These are phyloP conservation scores for Pachyramphus minor DNA, from an alignment of 2,113 vertebrate species.

Conservation along the genomic window DNA sequence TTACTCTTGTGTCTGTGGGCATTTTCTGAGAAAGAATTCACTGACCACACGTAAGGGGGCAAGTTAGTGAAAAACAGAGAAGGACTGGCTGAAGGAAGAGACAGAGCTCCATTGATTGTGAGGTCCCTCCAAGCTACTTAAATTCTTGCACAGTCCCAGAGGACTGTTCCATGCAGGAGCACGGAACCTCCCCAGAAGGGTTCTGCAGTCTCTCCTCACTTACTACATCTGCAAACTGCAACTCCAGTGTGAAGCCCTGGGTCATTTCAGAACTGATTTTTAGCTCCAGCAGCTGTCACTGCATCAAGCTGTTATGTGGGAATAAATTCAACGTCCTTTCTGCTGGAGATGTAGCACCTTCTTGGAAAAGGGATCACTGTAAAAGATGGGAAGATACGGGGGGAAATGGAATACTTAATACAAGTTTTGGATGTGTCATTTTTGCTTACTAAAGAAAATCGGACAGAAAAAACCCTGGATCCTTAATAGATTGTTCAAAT, in stretches of 20 bases:
- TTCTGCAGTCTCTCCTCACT: background rate
- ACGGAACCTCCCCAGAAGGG: background rate
- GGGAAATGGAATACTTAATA: background rate
- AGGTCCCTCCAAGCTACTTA: background rate
- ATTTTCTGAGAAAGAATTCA: background rate
- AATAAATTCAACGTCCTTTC: background rate
- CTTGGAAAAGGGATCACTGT: background rate
- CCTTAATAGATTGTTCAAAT: conserved; percentile 51
- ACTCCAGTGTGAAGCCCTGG: background rate
- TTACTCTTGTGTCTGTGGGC: background rate
- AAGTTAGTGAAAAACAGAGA: background rate
- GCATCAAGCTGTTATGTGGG: background rate
- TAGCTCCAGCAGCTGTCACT: background rate
- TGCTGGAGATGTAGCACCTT: background rate
- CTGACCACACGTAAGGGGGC: too few relatives aligned
- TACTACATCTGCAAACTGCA: background rate
- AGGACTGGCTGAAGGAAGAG: background rate
- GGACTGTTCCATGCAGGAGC: background rate
- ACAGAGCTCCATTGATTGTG: background rate
- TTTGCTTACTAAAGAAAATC: conserved; percentile 48
- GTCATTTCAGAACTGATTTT: background rate
- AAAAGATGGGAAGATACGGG: background rate
- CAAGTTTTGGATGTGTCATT: conserved; percentile 12
- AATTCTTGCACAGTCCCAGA: background rate
- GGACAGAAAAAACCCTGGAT: background rate